These are phyloP conservation scores for Poecile atricapillus DNA, from an alignment of 2,113 vertebrate species.

Conservation along the genomic window DNA sequence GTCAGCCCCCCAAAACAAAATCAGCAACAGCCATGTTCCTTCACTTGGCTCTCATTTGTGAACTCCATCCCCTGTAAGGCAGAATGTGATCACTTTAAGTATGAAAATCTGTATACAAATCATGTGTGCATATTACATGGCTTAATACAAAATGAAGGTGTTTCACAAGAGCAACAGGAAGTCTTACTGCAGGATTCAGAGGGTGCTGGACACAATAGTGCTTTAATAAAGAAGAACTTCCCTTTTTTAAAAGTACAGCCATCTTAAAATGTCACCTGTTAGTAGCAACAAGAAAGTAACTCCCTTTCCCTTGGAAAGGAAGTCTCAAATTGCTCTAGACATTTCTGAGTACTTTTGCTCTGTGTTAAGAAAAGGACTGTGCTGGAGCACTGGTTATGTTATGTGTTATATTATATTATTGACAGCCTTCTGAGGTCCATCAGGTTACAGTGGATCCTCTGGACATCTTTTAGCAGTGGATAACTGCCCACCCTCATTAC, in stretches of 20 bases:
- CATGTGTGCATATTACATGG: accelerated
- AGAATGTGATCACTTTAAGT: background rate
- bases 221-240: background rate
- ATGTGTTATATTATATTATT: background rate
- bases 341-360: background rate
- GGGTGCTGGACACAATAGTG: background rate
- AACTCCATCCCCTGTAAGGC: background rate
- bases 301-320: background rate
- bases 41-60: background rate
- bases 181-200: background rate
- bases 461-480: background rate
- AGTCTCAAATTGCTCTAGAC: background rate
- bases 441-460: background rate
- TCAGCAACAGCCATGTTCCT: background rate
- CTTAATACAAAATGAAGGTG: background rate
- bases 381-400: background rate
- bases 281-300: background rate
- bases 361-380: background rate
- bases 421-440: background rate
- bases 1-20: background rate
- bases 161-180: background rate
- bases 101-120: background rate
- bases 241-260: background rate
- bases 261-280: background rate
- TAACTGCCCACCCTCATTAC: background rate